Evolutionary conservation across 2,888 invertebrate species (phyloP), one percentile per base, ranked within the genome.

Genomic region (Synanthedon formicaeformis): DNA sequence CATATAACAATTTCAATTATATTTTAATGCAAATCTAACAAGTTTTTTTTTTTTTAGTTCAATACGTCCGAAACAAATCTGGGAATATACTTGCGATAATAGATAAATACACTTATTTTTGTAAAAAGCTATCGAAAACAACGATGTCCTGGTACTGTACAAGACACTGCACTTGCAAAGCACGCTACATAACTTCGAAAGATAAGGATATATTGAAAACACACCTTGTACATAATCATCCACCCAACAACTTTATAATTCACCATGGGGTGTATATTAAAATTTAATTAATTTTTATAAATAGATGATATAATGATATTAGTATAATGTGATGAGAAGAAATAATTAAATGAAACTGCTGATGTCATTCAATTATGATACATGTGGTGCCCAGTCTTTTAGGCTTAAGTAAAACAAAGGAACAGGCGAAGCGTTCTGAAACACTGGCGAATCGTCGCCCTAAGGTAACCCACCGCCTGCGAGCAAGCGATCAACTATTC

Each of bases 181-280:
- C 48, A 6, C 14, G 40, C 48, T 48, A 8, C 11, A 16, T 13
- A 13, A 16, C 14, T 5, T 14, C 13, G 11, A 13, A 48, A 11
- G 14, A 50, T 4, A 51, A 40, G 14, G 16, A 48, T 12, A 56
- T 54, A 11, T 23, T 50, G n/a, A 54, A 40, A 12, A 16, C 49
- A 12, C 10, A 34, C 3, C 18, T 55, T 8, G 48, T 50, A 5
- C 57, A 57, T n/a, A 50, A 34, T 13, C 56, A 57, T 23, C 49
- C 34, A 11, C 45, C 55, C 11, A 51, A 51, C 12, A 16, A 41
- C 3, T 55, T 40, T 48, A 3, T 55, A 34, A 48, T 55, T n/a
- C 48, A 41, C n/a, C 34, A 53, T 40, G 56, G 56, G 10, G 8
- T 55, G 45, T 51, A 52, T 23, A 41, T 45, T 10, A 55, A 50